A percentile compares a stretch with the other conserved stretches of the same genome.
phyloP scores from a whole-genome alignment of 2,797 vertebrate species.

The Enteromius viviparus region DNA sequence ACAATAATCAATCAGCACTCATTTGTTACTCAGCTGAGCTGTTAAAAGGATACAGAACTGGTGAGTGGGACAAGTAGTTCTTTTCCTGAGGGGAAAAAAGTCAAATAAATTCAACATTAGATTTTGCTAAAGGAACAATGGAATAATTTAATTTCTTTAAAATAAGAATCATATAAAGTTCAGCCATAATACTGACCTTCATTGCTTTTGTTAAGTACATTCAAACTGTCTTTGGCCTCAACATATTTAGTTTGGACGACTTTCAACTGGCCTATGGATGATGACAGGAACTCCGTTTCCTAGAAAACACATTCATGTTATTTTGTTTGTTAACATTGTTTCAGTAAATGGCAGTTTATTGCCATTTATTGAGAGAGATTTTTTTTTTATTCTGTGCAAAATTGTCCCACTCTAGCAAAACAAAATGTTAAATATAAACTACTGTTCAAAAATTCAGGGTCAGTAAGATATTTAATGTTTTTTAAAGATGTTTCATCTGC shows the following conservation, averaged over 20 bases:
- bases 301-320: conserved; percentile 63
- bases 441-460: too few relatives aligned
- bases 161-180: neutral
- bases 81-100: conserved; percentile 81
- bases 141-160: neutral
- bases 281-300: conserved; percentile 93
- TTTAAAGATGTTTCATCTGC: too few relatives aligned
- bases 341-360: neutral
- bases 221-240: conserved; percentile 92
- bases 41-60: conserved; percentile 91
- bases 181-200: conserved; percentile 75
- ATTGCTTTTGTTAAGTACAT: conserved; percentile 84
- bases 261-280: conserved; percentile 92
- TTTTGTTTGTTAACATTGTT: neutral
- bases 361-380: too few relatives aligned
- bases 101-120: neutral
- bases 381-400: neutral
- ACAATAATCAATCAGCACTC: neutral
- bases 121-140: neutral
- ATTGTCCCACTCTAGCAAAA: neutral
- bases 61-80: conserved; percentile 92
- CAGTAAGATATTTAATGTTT: too few relatives aligned
- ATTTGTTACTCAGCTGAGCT: neutral
- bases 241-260: conserved; percentile 93
- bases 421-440: neutral